Conservation (phyloP, 2,113 vertebrate genomes). For the Corythornis vintsioides region DNA sequence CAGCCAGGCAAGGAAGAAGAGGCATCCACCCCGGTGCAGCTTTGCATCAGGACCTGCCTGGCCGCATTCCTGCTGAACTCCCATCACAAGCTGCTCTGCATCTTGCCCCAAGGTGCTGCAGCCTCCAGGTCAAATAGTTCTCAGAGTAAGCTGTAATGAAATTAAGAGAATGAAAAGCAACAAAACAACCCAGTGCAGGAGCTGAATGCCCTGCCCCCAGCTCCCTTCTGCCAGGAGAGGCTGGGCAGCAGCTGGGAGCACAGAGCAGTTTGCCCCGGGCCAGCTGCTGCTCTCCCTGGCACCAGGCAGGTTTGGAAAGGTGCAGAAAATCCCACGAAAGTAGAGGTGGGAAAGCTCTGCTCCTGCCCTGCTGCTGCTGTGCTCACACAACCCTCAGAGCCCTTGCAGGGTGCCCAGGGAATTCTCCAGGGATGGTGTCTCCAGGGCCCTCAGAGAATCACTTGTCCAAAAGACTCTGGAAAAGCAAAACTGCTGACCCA, state of each 20-base stretch:
- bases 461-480: neutral
- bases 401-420: fast-evolving
- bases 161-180: neutral
- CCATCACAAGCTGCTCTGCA: slow-evolving; percentile 40
- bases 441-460: neutral
- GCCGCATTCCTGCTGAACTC: slow-evolving; percentile 56
- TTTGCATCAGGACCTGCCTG: slow-evolving; percentile 58
- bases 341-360: too few species aligned
- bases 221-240: neutral
- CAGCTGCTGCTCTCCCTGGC: neutral
- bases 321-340: neutral
- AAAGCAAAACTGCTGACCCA: too few species aligned
- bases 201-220: neutral
- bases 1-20: neutral
- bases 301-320: neutral
- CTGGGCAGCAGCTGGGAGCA: neutral
- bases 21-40: slow-evolving; percentile 13
- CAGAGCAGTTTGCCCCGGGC: neutral
- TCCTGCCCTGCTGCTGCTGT: fast-evolving
- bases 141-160: neutral
- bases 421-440: neutral
- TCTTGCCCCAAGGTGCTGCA: slow-evolving; percentile 44
- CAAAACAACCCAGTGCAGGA: neutral
- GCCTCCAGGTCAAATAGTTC: neutral
- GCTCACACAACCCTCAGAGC: fast-evolving